Evolutionary conservation across 2,888 invertebrate species (phyloP).

Genomic region (Cataglyphis rosenhaueri): DNA sequence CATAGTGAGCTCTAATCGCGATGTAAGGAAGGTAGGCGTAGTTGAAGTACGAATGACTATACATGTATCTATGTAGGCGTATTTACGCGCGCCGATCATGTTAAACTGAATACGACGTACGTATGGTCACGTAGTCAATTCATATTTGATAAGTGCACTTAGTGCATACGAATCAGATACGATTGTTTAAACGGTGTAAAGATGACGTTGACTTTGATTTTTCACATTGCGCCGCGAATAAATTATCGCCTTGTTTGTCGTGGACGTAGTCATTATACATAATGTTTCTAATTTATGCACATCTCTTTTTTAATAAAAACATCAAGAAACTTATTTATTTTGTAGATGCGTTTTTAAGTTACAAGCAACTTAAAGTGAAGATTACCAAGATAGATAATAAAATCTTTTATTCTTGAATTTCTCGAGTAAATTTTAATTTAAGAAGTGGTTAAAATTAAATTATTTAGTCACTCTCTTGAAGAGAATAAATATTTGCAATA

Average conservation of each 20-base stretch:
- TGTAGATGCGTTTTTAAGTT: not conserved
- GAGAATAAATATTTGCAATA: not conserved
- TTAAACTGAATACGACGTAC: slow-evolving; percentile 28
- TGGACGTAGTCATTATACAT: not conserved
- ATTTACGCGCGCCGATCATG: slow-evolving; percentile 36
- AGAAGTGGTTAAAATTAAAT: not conserved
- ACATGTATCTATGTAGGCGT: slow-evolving; percentile 21
- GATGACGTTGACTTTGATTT: slow-evolving; percentile 3
- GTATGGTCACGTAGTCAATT: slow-evolving; percentile 24
- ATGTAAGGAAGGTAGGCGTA: slow-evolving; percentile 31
- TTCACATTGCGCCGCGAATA: not conserved
- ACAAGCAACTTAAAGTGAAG: not conserved
- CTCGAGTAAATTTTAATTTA: not conserved
- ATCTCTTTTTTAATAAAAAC: not conserved
- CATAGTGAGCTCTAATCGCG: slow-evolving; percentile 36
- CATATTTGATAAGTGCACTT: slow-evolving; percentile 47
- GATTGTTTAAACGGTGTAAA: slow-evolving; percentile 24
- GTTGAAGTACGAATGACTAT: slow-evolving; percentile 5
- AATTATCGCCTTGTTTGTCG: not conserved
- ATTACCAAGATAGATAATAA: not conserved
- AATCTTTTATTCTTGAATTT: not conserved
- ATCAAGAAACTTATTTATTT: not conserved
- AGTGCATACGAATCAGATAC: slow-evolving; percentile 1
- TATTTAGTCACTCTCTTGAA: not conserved
- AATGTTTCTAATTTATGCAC: not conserved